phyloP scores from a whole-genome alignment of 2,888 invertebrate genomes.

The Pseudococcus jackbeardsleyi region DNA sequence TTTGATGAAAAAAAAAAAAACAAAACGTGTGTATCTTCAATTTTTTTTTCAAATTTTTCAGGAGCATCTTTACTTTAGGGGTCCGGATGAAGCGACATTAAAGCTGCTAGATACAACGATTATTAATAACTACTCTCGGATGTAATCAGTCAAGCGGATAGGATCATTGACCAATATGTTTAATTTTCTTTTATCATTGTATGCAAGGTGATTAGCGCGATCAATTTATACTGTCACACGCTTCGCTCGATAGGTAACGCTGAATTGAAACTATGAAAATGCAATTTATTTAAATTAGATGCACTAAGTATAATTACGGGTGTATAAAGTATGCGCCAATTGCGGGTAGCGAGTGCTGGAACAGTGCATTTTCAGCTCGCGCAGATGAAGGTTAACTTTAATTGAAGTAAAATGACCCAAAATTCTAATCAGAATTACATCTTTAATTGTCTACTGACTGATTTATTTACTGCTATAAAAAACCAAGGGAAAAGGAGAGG shows the following conservation, averaged over 20 bases:
- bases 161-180: slow-evolving; percentile 2
- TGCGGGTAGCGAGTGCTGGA: neutral
- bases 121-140: neutral
- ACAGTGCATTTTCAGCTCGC: neutral
- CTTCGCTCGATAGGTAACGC: slow-evolving; percentile 17
- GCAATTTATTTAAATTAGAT: slow-evolving; percentile 37
- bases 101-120: neutral
- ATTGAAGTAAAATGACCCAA: neutral
- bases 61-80: no score
- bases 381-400: neutral
- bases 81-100: no score
- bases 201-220: neutral
- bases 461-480: no score
- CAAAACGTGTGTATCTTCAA: no score
- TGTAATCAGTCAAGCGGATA: neutral
- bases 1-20: no score
- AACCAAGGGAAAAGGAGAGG: no score
- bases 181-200: neutral
- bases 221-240: slow-evolving; percentile 14
- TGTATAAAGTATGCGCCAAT: neutral
- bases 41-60: no score
- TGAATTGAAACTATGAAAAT: slow-evolving; percentile 28
- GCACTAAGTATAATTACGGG: neutral
- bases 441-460: no score
- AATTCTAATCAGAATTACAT: neutral